Evolutionary conservation across 2,797 vertebrate genomes (phyloP).

Genomic region (Phrynocephalus guinanensis): DNA sequence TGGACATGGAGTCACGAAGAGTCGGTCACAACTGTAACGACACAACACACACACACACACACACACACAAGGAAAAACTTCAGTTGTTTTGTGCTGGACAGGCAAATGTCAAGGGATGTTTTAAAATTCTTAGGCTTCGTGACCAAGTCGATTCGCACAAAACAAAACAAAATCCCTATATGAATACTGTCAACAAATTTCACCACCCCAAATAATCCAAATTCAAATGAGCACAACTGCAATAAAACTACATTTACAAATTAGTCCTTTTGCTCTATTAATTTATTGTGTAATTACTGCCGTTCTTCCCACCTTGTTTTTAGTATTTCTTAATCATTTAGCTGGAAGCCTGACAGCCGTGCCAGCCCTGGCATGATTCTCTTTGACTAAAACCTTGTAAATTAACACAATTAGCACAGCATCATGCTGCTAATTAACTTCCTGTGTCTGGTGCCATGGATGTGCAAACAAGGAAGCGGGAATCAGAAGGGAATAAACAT

Average conservation of each 20-base stretch:
- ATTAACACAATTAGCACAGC: conserved; percentile 99
- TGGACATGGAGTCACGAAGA: too few species aligned
- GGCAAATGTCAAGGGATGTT: conserved; percentile 61
- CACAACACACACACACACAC: too few species aligned
- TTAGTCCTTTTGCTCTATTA: conserved; percentile 85
- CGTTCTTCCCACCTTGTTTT: conserved; percentile 88
- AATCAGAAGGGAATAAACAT: conserved; percentile 88
- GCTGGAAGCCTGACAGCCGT: conserved; percentile 90
- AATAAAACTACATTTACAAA: conserved; percentile 84
- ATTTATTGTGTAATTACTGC: conserved; percentile 87
- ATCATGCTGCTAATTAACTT: conserved; percentile 98
- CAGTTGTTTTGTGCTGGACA: conserved; percentile 51
- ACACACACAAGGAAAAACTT: conserved; percentile 44
- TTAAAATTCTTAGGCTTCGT: conserved; percentile 71
- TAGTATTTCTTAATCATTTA: conserved; percentile 92
- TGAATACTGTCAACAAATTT: background rate
- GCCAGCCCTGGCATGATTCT: conserved; percentile 90
- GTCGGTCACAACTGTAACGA: too few species aligned
- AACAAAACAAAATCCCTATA: conserved; percentile 59
- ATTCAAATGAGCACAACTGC: conserved; percentile 79
- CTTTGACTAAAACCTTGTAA: conserved; percentile 99
- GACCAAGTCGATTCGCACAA: conserved; percentile 74
- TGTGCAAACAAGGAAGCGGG: conserved; percentile 88
- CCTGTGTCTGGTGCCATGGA: conserved; percentile 88
- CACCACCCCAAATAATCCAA: conserved; percentile 62